Percentiles rank a stretch among this genome's conserved stretches.
Evolutionary conservation across 2,888 invertebrate genomes (phyloP).

Genomic region (Argyresthia albistria): DNA sequence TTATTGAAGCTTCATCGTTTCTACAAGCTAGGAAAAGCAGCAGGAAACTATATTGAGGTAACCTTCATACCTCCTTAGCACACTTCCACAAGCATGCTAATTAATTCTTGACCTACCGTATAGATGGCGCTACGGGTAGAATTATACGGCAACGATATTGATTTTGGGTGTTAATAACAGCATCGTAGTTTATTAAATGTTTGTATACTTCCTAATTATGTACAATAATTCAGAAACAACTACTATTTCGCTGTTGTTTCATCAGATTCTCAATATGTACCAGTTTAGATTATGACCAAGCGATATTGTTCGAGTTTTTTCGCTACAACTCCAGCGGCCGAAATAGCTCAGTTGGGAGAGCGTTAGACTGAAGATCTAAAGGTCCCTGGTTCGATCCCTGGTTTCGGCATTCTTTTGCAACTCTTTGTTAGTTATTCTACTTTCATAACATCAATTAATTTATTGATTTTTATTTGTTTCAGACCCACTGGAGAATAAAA

Average conservation of each 20-base stretch:
- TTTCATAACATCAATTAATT: background rate
- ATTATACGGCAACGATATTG: too few relatives aligned
- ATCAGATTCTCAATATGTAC: background rate
- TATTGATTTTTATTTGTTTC: constrained; percentile 3
- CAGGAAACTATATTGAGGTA: too few relatives aligned
- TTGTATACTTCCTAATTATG: too few relatives aligned
- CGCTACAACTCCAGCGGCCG: constrained; percentile 34
- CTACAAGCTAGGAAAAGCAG: too few relatives aligned
- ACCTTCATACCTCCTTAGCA: too few relatives aligned
- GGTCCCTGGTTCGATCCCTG: constrained; percentile 81
- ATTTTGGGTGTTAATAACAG: too few relatives aligned
- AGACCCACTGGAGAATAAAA: background rate
- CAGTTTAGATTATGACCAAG: background rate
- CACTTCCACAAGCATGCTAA: background rate
- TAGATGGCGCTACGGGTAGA: constrained; percentile 9
- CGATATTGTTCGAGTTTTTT: background rate
- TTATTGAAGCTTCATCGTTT: too few relatives aligned
- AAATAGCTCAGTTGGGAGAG: constrained; percentile 79
- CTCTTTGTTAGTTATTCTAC: constrained; percentile 8
- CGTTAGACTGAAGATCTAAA: constrained; percentile 81
- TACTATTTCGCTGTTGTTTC: too few relatives aligned
- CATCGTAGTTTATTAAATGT: too few relatives aligned
- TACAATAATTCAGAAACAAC: too few relatives aligned
- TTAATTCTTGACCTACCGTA: constrained; percentile 3
- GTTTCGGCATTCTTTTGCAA: constrained; percentile 71